Evolutionary conservation across 2,888 invertebrate genomes (phyloP).

Genomic region (Clitarchus hookeri): DNA sequence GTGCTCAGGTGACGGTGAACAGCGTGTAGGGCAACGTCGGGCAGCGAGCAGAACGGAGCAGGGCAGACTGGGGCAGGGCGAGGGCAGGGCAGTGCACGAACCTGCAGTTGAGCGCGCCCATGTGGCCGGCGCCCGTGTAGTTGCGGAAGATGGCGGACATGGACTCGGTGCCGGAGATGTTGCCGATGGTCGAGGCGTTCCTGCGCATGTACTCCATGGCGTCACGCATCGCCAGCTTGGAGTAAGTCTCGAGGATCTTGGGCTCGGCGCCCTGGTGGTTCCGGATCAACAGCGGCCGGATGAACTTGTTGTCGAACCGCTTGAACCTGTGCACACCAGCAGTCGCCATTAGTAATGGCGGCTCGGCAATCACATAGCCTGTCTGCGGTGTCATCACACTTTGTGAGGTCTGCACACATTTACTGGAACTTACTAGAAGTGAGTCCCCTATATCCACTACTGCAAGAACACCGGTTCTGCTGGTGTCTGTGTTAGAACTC

Average conservation of each 20-base stretch:
- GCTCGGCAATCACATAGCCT: too few relatives aligned
- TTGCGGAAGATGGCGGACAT: slow-evolving; percentile 91
- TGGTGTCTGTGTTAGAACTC: too few relatives aligned
- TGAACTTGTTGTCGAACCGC: slow-evolving; percentile 91
- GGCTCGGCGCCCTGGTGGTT: slow-evolving; percentile 89
- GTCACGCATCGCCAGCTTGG: slow-evolving; percentile 90
- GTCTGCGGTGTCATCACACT: too few relatives aligned
- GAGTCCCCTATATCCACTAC: too few relatives aligned
- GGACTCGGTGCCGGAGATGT: slow-evolving; percentile 86
- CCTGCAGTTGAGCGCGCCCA: slow-evolving; percentile 57
- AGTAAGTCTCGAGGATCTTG: slow-evolving; percentile 92
- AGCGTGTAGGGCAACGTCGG: too few relatives aligned
- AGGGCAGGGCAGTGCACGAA: slow-evolving; percentile 18
- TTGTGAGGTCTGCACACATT: too few relatives aligned
- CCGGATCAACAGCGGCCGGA: slow-evolving; percentile 83
- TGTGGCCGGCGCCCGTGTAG: slow-evolving; percentile 78
- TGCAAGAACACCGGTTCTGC: too few relatives aligned
- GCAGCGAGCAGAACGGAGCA: too few relatives aligned
- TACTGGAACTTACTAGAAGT: too few relatives aligned
- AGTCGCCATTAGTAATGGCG: too few relatives aligned
- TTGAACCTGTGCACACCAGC: slow-evolving; percentile 68
- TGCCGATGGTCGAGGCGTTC: slow-evolving; percentile 84
- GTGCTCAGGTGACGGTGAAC: too few relatives aligned
- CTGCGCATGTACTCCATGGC: slow-evolving; percentile 90
- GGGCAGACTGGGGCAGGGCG: not conserved